Evolutionary conservation across 2,888 invertebrate species (phyloP), one percentile per base, ranked within the genome.

Genomic region (Caenorhabditis zanzibari): DNA sequence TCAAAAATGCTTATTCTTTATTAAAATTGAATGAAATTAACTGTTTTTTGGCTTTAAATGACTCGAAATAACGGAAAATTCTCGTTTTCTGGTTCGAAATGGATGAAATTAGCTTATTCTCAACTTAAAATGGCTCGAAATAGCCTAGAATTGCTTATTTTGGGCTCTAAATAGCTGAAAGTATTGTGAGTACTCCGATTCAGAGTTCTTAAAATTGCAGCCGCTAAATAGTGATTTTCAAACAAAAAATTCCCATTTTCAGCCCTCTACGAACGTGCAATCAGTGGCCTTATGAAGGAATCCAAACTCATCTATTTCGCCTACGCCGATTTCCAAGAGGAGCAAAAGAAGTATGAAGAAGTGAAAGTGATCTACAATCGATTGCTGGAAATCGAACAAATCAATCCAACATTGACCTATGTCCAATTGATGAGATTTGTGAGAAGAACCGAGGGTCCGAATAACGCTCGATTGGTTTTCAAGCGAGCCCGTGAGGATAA

Each of bases 341-440:
- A 93, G 58, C 94, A 98, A 47, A 95, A 97, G 93, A 97, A 97
- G 92, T 97, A 97, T 92, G 97, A 97, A 86, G 97, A 97, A 94
- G 98, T 96, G 14, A 97, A 98, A 93, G 95, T 95, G 92, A 97
- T 99, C 90, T 99, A 99, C 94, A 96, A 96, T 83, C 95, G 96
- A 81, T 95, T 96, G 92, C 93, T 98, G 75, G 96, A 96, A 90
- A 95, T 97, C 92, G 94, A 95, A 69, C 96, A 97, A 89, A 95
- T 96, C 52, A 98, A 99, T 94, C 98, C 98, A 0, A 97, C 98
- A 0, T 94, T 99, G 94, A 96, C 96, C 0, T 99, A 96, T 92
- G 96, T 99, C 19, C 99, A 99, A 92, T 97, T 98, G 92, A 99
- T 99, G 98, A 97, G 98, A 94, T 99, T 99, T 93, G 96, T 97